Conservation (phyloP, 2,888 invertebrate genomes). For the Aleiodes alternator region DNA sequence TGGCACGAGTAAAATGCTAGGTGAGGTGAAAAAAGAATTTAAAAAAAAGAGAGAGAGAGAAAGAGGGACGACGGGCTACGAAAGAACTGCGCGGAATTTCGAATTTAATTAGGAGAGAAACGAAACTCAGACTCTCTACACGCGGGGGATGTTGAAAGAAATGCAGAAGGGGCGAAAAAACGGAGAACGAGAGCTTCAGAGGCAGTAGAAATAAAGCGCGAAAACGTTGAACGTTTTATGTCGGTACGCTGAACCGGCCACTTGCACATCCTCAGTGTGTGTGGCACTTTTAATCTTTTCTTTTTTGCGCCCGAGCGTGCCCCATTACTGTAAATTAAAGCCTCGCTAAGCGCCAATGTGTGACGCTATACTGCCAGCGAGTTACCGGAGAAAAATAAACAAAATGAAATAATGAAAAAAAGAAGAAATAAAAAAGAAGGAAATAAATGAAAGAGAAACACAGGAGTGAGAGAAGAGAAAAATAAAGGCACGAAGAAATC, state of each 20-base stretch:
- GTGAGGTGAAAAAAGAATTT: constrained; percentile 22
- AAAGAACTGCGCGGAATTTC: constrained; percentile 61
- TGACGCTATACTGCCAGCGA: constrained; percentile 41
- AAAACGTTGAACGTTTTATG: constrained; percentile 26
- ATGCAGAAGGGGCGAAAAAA: constrained; percentile 33
- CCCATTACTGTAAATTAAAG: constrained; percentile 55
- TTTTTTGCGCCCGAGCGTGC: constrained; percentile 35
- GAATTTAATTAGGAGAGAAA: constrained; percentile 68
- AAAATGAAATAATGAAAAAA: constrained; percentile 73
- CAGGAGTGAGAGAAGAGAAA: not conserved
- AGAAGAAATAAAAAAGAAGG: constrained; percentile 70
- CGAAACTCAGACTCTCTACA: constrained; percentile 56
- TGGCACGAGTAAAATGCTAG: constrained; percentile 35
- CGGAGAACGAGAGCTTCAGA: not conserved
- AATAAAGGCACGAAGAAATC: not conserved
- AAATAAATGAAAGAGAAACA: constrained; percentile 53
- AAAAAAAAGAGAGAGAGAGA: not conserved
- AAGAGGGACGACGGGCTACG: constrained; percentile 20
- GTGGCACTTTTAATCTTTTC: constrained; percentile 50
- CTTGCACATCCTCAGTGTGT: constrained; percentile 26
- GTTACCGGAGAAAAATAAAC: constrained; percentile 67
- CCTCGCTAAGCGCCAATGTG: constrained; percentile 49
- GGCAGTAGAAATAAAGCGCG: constrained; percentile 8
- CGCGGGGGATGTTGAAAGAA: constrained; percentile 22
- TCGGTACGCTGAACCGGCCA: constrained; percentile 21